Evolutionary conservation across 2,113 vertebrate genomes (phyloP).

Genomic region (Dicaeum eximium): DNA sequence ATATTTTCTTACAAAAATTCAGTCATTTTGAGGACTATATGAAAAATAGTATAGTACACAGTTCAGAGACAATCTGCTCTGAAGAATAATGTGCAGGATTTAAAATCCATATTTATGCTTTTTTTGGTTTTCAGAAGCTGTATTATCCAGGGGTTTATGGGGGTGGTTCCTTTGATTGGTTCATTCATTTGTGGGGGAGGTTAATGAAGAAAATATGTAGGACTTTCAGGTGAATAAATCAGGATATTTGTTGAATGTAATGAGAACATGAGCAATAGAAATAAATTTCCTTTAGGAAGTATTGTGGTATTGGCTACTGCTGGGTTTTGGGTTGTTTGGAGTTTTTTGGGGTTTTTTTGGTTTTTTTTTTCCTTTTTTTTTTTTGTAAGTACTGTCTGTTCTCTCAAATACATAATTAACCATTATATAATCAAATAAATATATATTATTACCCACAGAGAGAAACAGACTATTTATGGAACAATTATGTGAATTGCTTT

Average conservation of each 20-base stretch:
- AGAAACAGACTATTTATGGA: background rate
- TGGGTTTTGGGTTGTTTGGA: background rate
- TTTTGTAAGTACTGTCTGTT: background rate
- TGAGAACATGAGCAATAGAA: background rate
- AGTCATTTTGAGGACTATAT: background rate
- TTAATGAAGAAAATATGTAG: background rate
- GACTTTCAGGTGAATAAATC: background rate
- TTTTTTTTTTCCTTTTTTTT: too few relatives aligned
- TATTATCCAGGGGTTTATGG: background rate
- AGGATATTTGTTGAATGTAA: background rate
- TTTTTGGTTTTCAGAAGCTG: background rate
- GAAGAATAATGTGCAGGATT: background rate
- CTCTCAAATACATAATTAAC: background rate
- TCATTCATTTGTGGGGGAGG: background rate
- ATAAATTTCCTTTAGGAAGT: background rate
- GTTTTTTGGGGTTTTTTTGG: background rate
- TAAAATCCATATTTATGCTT: background rate
- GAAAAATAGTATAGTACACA: background rate
- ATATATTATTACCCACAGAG: background rate
- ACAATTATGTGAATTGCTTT: background rate
- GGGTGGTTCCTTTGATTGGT: fast-evolving
- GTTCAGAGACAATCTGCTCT: background rate
- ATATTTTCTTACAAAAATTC: background rate
- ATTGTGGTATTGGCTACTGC: background rate
- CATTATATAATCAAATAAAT: background rate